These are phyloP conservation scores for Poicephalus gulielmi DNA, from an alignment of 2,113 vertebrate genomes.

Conservation along the genomic window DNA sequence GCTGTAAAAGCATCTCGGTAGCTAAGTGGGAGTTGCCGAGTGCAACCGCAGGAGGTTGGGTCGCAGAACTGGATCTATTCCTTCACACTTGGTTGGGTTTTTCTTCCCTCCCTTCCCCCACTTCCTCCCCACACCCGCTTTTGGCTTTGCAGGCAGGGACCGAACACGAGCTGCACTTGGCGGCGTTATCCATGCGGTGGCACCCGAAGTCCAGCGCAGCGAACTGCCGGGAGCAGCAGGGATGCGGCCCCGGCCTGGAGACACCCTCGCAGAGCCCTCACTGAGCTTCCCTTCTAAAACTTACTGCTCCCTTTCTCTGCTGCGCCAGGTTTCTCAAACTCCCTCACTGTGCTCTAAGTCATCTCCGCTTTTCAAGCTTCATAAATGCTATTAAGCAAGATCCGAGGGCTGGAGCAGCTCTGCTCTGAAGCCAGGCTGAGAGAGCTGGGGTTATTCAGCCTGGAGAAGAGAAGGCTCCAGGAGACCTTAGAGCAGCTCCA, in stretches of 20 bases:
- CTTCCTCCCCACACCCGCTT: background rate
- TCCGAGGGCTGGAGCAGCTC: background rate
- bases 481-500: background rate
- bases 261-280: accelerated
- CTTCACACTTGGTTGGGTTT: background rate
- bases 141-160: background rate
- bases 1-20: background rate
- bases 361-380: background rate
- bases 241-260: background rate
- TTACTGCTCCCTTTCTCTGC: background rate
- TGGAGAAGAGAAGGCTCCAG: background rate
- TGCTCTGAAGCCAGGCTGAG: background rate
- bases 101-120: background rate
- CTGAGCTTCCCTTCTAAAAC: background rate
- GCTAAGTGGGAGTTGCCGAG: background rate
- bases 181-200: background rate
- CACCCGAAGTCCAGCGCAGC: background rate
- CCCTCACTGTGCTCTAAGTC: background rate
- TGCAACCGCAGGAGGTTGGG: background rate
- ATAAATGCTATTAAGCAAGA: accelerated
- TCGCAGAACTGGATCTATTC: background rate
- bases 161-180: background rate
- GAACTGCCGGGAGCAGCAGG: background rate
- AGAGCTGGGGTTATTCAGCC: background rate
- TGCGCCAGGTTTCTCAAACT: background rate